Percentiles rank a stretch among this genome's conserved stretches.
phyloP scores from a whole-genome alignment of 2,888 invertebrate genomes.

The Phalangium opilio region DNA sequence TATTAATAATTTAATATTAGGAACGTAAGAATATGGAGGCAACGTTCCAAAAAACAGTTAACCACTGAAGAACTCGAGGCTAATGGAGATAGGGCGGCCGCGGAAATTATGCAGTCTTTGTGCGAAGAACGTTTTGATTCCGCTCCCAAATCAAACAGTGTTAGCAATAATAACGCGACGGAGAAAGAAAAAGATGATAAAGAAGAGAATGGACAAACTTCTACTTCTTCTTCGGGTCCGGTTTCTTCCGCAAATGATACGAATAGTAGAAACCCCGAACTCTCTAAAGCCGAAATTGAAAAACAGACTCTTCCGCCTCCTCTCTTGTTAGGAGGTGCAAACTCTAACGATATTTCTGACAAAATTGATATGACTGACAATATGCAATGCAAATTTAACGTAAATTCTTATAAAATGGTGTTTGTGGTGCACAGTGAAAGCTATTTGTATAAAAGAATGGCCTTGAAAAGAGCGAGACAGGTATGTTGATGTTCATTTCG shows the following conservation, averaged over 20 bases:
- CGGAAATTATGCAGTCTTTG: no score
- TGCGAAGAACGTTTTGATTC: no score
- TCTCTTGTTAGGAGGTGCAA: no score
- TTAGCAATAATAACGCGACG: conserved; percentile 2
- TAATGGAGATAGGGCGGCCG: no score
- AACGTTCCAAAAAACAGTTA: conserved; percentile 19
- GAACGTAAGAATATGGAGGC: conserved; percentile 27
- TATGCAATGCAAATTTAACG: conserved; percentile 57
- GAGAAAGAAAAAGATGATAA: conserved; percentile 14
- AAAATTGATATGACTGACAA: conserved; percentile 41
- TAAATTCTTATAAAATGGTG: conserved; percentile 55
- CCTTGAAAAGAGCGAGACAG: conserved; percentile 54
- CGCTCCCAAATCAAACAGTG: no score
- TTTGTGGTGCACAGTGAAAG: conserved; percentile 62
- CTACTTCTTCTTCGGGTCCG: no score
- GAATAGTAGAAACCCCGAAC: no score
- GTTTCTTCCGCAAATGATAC: no score
- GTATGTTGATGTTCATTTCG: no score
- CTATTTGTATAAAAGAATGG: conserved; percentile 56
- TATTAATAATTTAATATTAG: no score
- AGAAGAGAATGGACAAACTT: neutral
- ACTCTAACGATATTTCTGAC: conserved; percentile 2
- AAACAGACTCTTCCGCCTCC: no score
- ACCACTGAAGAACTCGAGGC: neutral
- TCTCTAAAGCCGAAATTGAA: no score